Evolutionary conservation across 2,797 vertebrate species (phyloP), one percentile per base, ranked within the genome.

Genomic region (Arctocebus calabarensis): DNA sequence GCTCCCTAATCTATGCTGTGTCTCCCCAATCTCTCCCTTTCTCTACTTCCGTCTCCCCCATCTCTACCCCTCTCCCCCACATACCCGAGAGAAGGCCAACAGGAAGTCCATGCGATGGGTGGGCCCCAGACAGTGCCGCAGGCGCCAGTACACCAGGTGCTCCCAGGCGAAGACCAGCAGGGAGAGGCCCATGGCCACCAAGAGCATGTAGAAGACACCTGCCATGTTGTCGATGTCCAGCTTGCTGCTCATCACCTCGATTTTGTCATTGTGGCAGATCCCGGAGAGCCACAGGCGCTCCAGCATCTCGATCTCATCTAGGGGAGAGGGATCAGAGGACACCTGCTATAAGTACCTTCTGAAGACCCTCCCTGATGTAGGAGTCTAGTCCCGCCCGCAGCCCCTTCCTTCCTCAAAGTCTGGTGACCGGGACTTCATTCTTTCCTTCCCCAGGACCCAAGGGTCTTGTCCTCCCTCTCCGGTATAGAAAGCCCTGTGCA

Each of bases 171-270:
- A 99, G 92, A 99, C 99, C 97, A 99, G 99, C 97, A 99, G 98
- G 96, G 99, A 99, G 95, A 99, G 99, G 83, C 99, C 99, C 99
- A 99, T 99, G 97, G 99, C 99, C 97, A 99, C 99, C 29, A 99
- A 98, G 77, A 99, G 99, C 99, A 99, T 99, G 98, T 99, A 99
- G 99, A 99, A 99, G 93, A 99, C 99, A 0, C 99, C 99, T 0
- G 99, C 99, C 99, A 99, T 99, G 99, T 99, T 99, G 98, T 99
- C 99, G 3, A 99, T 99, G 98, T 99, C 99, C 97, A 99, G 98
- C 98, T 99, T 99, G 98, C 99, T 99, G 98, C 99, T 99, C 99
- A 99, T 99, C 98, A 99, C 99, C 95, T 99, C 99, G 0, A 99
- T 99, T 98, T 99, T 99, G 98, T 99, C 99, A 11, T 99, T 99